Evolutionary conservation across 2,888 invertebrate genomes (phyloP), one percentile per base, ranked within the genome.

Genomic region (Agrochola litura): DNA sequence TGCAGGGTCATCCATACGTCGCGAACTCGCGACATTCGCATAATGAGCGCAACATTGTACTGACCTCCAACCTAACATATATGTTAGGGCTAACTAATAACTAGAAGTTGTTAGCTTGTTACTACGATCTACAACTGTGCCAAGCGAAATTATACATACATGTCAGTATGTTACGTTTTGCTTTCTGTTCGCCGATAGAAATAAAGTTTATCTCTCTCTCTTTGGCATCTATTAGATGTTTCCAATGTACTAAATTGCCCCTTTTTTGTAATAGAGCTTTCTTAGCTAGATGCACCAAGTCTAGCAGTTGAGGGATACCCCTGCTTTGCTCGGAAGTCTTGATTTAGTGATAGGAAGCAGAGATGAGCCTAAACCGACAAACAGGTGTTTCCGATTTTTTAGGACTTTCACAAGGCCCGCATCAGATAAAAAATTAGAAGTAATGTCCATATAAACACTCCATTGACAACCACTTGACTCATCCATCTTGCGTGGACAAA

Each of bases 11-110:
- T 73, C 75, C 77, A 76, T 88, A 91, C 91, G 90, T 77, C 70
- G 82, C 71, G 80, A 81, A 82, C 80, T 88, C 85, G 85, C 66
- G 76, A 80, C 66, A 82, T 85, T 86, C 89, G 91, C 89, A 93
- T 92, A 93, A 92, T 92, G 91, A 93, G 89, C 89, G 84, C 89
- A 89, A 91, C 91, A 91, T 92, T 92, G 92, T 90, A 85, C 88
- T 91, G 92, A 92, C 92, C 92, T 89, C 86, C 87, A 88, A 90
- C 84, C n/a, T n/a, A n/a, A n/a, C n/a, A n/a, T 66, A 37, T 64
- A 79, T 71, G 72, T 76, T 78, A 71, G 67, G 65, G 76, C 67
- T 64, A 61, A 79, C 67, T 81, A 77, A 73, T 74, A 76, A 79
- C 72, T 77, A 63, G 76, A 77, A 72, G 68, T 81, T 79, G 76